Conservation (phyloP, 37 sponge, comb jelly and placozoan genomes). For the Aplysina aerophoba region DNA sequence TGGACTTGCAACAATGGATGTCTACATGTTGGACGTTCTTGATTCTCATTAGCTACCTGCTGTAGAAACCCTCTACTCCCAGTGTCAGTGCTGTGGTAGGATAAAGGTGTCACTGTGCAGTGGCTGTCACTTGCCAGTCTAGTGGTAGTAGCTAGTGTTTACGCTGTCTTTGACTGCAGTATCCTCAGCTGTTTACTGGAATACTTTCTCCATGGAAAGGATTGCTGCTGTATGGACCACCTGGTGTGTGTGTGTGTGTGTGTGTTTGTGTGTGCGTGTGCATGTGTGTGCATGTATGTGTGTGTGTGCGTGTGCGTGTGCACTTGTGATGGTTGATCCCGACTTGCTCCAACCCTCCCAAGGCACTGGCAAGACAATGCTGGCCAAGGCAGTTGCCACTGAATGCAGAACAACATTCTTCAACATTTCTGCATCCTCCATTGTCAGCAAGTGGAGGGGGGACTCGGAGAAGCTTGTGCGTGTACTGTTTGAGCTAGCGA, state of each 20-base stretch:
- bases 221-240: constrained; percentile 97
- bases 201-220: constrained; percentile 99
- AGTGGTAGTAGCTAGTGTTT: too few relatives aligned
- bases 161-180: constrained; percentile 49
- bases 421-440: constrained; percentile 97
- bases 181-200: constrained; percentile 96
- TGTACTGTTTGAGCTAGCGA: constrained; percentile 94
- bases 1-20: too few relatives aligned
- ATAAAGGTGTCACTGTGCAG: too few relatives aligned
- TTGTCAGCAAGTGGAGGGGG: constrained; percentile 99
- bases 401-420: constrained; percentile 99
- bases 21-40: too few relatives aligned
- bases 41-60: too few relatives aligned
- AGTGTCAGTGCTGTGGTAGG: too few relatives aligned
- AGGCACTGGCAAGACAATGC: constrained; percentile 98
- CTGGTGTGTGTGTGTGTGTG: constrained; percentile 63
- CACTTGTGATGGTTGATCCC: too few relatives aligned
- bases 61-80: too few relatives aligned
- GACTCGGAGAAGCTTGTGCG: constrained; percentile 98
- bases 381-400: constrained; percentile 99
- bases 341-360: too few relatives aligned
- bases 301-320: background rate
- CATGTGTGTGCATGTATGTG: constrained; percentile 31
- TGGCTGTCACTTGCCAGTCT: too few relatives aligned
- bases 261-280: background rate